A percentile compares a stretch with the other conserved stretches of the same genome.
These are phyloP conservation scores for Drosophila paucipuncta DNA, from an alignment of 2,888 invertebrate species.

Conservation along the genomic window DNA sequence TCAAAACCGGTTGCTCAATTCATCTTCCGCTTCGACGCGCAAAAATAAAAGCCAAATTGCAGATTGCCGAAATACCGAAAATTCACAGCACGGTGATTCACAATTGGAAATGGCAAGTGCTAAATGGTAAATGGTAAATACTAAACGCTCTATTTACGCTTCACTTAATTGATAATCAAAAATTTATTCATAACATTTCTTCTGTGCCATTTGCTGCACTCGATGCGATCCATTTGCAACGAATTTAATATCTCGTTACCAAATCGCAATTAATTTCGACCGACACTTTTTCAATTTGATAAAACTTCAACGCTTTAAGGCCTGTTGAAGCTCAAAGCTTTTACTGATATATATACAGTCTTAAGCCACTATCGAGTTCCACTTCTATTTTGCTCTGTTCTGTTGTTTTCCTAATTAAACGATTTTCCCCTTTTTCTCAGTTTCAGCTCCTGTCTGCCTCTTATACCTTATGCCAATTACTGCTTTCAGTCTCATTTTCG, in stretches of 20 bases:
- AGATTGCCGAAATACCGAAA: constrained; percentile 39
- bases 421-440: constrained; percentile 31
- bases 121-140: constrained; percentile 19
- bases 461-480: neutral
- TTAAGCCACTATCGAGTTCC: constrained; percentile 19
- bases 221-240: constrained; percentile 32
- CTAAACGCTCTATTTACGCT: constrained; percentile 63
- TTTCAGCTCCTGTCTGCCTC: neutral
- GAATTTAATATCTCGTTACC: constrained; percentile 11
- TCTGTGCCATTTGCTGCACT: constrained; percentile 50
- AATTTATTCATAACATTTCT: constrained; percentile 70
- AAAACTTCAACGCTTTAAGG: constrained; percentile 4
- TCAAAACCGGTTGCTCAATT: constrained; percentile 23
- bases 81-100: constrained; percentile 22
- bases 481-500: constrained; percentile 16
- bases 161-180: constrained; percentile 71
- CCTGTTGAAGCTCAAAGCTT: neutral
- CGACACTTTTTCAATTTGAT: neutral
- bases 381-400: neutral
- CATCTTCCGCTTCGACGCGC: constrained; percentile 66
- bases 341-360: neutral
- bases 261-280: constrained; percentile 35
- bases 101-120: constrained; percentile 22
- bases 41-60: constrained; percentile 59
- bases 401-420: constrained; percentile 60